Conservation (phyloP, 2,797 vertebrate genomes). For the Rhyacichthys aspro region DNA sequence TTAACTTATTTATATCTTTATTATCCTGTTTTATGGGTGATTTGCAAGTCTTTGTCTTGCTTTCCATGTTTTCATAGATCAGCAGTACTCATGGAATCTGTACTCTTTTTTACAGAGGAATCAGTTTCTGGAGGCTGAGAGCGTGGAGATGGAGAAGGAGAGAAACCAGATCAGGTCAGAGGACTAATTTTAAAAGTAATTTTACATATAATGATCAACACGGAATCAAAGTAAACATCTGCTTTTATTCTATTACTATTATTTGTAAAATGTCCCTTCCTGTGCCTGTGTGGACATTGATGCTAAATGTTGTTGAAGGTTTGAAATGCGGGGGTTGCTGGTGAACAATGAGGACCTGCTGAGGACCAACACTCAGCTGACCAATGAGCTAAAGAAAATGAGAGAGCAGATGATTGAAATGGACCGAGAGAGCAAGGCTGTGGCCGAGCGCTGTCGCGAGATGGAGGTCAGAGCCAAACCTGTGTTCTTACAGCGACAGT, state of each 20-base stretch:
- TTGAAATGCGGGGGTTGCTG: conserved; percentile 80
- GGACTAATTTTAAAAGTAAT: not conserved
- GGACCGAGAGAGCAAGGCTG: conserved; percentile 65
- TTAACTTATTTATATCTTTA: not conserved
- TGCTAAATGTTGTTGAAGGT: conserved; percentile 45
- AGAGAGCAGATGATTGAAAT: conserved; percentile 75
- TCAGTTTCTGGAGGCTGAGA: conserved; percentile 84
- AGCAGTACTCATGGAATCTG: no score
- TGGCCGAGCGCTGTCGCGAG: conserved; percentile 60
- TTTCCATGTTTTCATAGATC: no score
- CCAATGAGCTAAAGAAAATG: conserved; percentile 74
- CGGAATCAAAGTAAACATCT: no score
- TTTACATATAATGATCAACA: no score
- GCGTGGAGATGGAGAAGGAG: conserved; percentile 82
- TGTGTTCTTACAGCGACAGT: no score
- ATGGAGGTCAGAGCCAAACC: conserved; percentile 71
- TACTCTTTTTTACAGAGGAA: conserved; percentile 73
- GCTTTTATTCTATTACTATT: no score
- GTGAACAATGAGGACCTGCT: conserved; percentile 83
- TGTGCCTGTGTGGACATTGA: no score
- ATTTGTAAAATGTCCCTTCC: no score
- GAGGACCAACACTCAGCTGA: conserved; percentile 76
- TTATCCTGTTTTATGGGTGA: not conserved
- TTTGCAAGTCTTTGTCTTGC: no score
- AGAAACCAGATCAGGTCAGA: conserved; percentile 80